These are phyloP conservation scores for Phalacrocorax brasilianus DNA, from an alignment of 2,113 vertebrate genomes.

Conservation along the genomic window DNA sequence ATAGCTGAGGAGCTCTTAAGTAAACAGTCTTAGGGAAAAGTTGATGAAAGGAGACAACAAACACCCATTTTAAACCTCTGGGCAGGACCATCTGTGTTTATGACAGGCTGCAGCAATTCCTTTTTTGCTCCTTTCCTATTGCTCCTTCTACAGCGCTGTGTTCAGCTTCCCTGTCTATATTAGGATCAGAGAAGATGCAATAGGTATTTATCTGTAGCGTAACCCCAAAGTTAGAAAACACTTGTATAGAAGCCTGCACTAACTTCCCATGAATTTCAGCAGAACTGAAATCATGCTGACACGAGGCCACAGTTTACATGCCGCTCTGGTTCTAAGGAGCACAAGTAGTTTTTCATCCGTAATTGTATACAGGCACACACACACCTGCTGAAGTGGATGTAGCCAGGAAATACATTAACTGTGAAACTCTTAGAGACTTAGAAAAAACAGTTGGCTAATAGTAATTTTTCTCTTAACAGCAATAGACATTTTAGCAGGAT, in stretches of 20 bases:
- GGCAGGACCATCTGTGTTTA: not conserved
- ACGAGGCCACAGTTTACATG: not conserved
- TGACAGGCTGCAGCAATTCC: not conserved
- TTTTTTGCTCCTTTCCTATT: not conserved
- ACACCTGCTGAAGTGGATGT: not conserved
- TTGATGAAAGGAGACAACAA: constrained; percentile 10
- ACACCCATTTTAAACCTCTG: not conserved
- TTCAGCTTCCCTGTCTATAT: not conserved
- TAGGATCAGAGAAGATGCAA: not conserved
- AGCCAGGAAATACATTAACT: not conserved
- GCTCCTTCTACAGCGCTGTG: not conserved
- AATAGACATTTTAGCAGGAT: not conserved
- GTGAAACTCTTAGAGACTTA: not conserved
- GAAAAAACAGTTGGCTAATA: not conserved
- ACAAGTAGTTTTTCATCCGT: not conserved
- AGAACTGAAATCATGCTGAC: not conserved
- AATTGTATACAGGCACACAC: not conserved
- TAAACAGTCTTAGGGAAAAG: constrained; percentile 19
- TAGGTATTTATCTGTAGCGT: not conserved
- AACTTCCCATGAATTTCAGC: not conserved
- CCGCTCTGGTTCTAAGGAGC: not conserved
- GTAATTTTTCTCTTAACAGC: not conserved
- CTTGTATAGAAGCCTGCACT: not conserved
- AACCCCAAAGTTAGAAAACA: not conserved
- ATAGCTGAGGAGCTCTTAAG: not conserved